Base-by-base conservation (phyloP, 2,113 vertebrate species). In the Dendrocopos noguchii region DNA sequence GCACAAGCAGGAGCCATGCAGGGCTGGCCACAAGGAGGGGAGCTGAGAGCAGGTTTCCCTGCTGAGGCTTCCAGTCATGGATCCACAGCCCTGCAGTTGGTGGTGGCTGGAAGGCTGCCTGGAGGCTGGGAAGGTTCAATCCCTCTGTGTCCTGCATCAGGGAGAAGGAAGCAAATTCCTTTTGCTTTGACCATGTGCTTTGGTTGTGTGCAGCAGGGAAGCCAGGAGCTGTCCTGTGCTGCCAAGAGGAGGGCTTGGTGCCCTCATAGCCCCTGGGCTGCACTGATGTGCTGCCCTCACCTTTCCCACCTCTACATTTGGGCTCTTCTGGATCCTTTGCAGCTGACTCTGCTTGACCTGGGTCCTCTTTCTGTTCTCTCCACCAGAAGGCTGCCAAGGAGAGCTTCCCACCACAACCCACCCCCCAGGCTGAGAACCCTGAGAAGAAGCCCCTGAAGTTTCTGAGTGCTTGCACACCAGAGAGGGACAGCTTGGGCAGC, bases 361-460 rank as follows among this genome's bases (percentile, higher is more conserved):
- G 14, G 73, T 42, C 9, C 57, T 39, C 14, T 1, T 50, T 68
- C 57, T 74, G n/a, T 53, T 61, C 55, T 74, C 84, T 74, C 75
- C n/a, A 34, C 65, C 57, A 97, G 97, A 96, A 34, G 42, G 25
- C 65, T 81, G 82, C 42, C 87, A 87, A 68, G 29, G 84, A 96
- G 39, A 65, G 18, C 29, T 34, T 74, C 8, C 21, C 24, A 1
- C 60, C 18, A 25, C 81, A 8, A 74, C 47, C 52, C 15, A 4
- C 39, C 33, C 15, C 16, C 28, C 66, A 70, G 60, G 53, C 44
- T 34, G 34, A 10, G 7, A 83, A n/a, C 16, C 7, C 33, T 0
- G 74, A 80, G 55, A 53, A 79, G 10, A 18, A 82, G 21, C 4
- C 0, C 29, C 53, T 10, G 0, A 76, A 93, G 64, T 15, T 1